Percentiles rank a stretch among this genome's conserved stretches.
Evolutionary conservation across 1,140 invertebrate genomes (phyloP).

Genomic region (Hyles vespertilio): DNA sequence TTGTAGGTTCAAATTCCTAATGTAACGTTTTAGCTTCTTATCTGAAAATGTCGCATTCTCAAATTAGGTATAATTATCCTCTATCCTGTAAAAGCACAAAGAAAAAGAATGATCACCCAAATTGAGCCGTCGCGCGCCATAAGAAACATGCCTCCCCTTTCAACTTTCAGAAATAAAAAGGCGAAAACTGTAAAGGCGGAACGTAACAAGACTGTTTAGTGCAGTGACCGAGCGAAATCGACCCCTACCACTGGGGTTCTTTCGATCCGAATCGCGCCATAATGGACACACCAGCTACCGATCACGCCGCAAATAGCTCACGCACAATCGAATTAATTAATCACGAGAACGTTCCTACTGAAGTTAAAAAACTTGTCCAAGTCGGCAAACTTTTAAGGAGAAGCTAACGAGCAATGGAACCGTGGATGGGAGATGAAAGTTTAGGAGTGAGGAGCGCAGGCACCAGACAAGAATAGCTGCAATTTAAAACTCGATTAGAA

Average conservation of each 20-base stretch:
- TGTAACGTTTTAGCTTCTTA: neutral
- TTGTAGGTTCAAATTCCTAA: no score
- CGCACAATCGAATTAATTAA: conserved; percentile 73
- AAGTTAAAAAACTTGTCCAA: conserved; percentile 71
- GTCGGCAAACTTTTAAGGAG: conserved; percentile 68
- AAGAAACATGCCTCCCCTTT: conserved; percentile 35
- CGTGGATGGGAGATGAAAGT: conserved; percentile 66
- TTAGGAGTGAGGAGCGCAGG: conserved; percentile 38
- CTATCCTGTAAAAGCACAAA: neutral
- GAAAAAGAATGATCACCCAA: conserved; percentile 19
- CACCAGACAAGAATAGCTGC: conserved; percentile 67
- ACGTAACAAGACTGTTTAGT: conserved; percentile 54
- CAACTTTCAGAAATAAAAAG: conserved; percentile 34
- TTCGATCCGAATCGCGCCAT: conserved; percentile 56
- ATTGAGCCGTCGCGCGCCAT: conserved; percentile 38
- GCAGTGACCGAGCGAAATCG: conserved; percentile 56
- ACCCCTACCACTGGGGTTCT: conserved; percentile 31
- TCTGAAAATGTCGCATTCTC: neutral
- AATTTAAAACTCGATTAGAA: conserved; percentile 75
- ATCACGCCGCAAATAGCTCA: conserved; percentile 55
- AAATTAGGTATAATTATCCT: neutral
- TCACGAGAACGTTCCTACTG: conserved; percentile 55
- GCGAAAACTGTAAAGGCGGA: conserved; percentile 40
- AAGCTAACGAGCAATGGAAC: conserved; percentile 69
- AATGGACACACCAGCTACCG: conserved; percentile 51